A percentile compares a stretch with the other conserved stretches of the same genome.
phyloP scores from a whole-genome alignment of 2,797 vertebrate genomes.

The Gorsachius magnificus region DNA sequence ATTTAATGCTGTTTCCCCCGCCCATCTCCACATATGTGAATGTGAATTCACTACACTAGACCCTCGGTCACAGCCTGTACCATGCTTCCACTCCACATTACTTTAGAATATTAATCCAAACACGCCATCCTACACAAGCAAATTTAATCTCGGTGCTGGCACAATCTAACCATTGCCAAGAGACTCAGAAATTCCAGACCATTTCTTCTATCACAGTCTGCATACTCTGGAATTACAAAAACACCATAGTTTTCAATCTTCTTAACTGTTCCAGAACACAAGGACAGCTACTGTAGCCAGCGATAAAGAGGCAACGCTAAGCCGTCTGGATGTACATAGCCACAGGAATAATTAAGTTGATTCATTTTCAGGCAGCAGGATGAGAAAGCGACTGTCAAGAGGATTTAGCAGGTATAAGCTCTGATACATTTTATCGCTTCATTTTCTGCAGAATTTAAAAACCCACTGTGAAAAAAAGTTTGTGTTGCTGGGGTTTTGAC shows the following conservation, averaged over 20 bases:
- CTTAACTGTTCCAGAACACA: conserved; percentile 16
- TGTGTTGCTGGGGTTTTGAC: neutral
- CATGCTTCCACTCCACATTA: neutral
- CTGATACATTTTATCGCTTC: neutral
- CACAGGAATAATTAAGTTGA: conserved; percentile 45
- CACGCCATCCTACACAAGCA: neutral
- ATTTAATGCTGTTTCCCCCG: neutral
- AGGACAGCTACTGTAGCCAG: conserved; percentile 5
- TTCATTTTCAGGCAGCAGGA: conserved; percentile 44
- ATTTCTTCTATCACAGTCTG: neutral
- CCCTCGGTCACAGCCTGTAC: neutral
- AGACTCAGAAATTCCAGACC: neutral
- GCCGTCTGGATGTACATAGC: neutral
- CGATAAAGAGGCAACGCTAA: conserved; percentile 1
- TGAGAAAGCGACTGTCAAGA: conserved; percentile 24
- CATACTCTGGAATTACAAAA: neutral
- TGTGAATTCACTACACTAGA: neutral
- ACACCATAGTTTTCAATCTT: neutral
- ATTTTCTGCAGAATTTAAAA: conserved; percentile 39
- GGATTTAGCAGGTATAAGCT: conserved; percentile 29
- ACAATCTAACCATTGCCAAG: neutral
- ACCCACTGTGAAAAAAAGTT: neutral
- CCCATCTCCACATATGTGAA: neutral
- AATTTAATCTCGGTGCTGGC: neutral
- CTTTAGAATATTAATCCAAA: conserved; percentile 2